A percentile compares a stretch with the other conserved stretches of the same genome.
Conservation (phyloP, 1,140 invertebrate species). For the Drosophila nannoptera region DNA sequence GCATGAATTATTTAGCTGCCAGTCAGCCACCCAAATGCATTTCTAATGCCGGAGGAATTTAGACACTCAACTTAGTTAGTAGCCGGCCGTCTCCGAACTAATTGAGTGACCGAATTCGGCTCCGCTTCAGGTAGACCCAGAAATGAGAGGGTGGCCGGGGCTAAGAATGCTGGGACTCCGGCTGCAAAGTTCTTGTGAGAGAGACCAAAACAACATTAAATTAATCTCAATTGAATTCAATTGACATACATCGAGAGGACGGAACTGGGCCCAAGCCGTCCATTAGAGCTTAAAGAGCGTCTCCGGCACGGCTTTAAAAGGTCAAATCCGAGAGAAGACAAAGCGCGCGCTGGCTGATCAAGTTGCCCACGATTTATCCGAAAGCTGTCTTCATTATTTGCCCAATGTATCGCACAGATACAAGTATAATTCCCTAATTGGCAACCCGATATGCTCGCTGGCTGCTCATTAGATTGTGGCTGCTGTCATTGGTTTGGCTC, state of each 20-base stretch:
- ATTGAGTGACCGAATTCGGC: conserved; percentile 36
- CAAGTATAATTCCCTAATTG: no score
- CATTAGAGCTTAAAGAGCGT: conserved; percentile 23
- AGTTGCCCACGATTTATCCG: neutral
- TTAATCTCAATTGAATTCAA: conserved; percentile 70
- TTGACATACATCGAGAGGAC: conserved; percentile 41
- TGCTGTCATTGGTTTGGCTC: no score
- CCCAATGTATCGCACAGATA: no score
- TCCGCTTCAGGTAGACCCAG: neutral
- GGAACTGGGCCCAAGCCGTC: conserved; percentile 9
- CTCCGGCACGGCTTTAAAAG: conserved; percentile 8
- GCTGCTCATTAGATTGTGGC: neutral
- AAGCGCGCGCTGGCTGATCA: neutral
- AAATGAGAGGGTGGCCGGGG: neutral
- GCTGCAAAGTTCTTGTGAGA: conserved; percentile 14
- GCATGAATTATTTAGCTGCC: conserved; percentile 70
- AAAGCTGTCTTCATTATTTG: no score
- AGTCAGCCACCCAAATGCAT: conserved; percentile 63
- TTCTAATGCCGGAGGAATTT: conserved; percentile 54
- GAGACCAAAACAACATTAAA: conserved; percentile 56
- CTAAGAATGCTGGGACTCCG: neutral
- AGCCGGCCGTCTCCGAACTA: conserved; percentile 24
- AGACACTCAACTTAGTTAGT: conserved; percentile 32
- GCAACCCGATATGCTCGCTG: neutral
- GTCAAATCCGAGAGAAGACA: conserved; percentile 1